Conservation (phyloP, 1,140 invertebrate species). For the Bilobella aurantiaca region DNA sequence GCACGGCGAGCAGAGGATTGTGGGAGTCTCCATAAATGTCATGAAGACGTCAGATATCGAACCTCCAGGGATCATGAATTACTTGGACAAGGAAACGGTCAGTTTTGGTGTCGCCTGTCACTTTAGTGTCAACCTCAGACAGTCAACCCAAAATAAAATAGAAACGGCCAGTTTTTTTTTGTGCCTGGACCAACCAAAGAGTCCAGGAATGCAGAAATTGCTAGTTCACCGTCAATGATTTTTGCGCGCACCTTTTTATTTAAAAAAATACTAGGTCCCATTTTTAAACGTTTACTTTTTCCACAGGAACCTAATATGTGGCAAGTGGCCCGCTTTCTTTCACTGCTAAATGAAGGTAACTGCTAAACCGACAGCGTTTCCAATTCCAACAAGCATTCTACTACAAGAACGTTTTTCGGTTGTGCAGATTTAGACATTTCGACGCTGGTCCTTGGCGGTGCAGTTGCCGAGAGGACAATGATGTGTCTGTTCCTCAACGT, state of each 20-base stretch:
- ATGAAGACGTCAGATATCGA: constrained; percentile 5
- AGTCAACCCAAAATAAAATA: too few relatives aligned
- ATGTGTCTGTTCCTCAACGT: constrained; percentile 5
- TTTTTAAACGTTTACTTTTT: too few relatives aligned
- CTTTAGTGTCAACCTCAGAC: too few relatives aligned
- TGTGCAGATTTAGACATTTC: neutral
- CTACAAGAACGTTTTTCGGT: neutral
- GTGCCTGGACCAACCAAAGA: too few relatives aligned
- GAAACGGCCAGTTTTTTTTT: too few relatives aligned
- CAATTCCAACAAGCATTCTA: neutral
- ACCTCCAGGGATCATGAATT: constrained; percentile 4
- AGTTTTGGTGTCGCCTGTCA: too few relatives aligned
- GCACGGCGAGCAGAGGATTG: constrained; percentile 14
- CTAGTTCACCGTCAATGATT: too few relatives aligned
- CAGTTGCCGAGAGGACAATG: neutral
- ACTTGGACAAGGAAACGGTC: constrained; percentile 3
- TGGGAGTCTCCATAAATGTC: constrained; percentile 17
- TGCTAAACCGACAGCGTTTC: neutral
- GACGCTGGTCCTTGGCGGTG: neutral
- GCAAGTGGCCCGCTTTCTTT: constrained; percentile 14
- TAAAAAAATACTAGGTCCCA: too few relatives aligned
- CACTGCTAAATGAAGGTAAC: constrained; percentile 7
- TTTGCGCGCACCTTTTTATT: too few relatives aligned
- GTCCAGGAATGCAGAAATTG: too few relatives aligned
- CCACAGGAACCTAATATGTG: constrained; percentile 20